Evolutionary conservation across 1,140 invertebrate species (phyloP), one percentile per base, ranked within the genome.

Genomic region (Eupristina koningsbergeri): DNA sequence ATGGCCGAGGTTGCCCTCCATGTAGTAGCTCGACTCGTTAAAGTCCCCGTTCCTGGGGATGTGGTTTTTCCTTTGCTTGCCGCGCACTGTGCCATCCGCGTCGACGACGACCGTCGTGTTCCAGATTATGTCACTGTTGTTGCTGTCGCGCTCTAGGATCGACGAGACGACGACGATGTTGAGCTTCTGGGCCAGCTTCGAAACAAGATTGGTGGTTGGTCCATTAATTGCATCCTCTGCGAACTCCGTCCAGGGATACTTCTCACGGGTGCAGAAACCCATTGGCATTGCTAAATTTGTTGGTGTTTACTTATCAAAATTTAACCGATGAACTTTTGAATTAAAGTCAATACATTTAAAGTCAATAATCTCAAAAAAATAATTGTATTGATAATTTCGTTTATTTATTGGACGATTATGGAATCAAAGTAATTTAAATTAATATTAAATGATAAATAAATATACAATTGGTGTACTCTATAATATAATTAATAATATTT

Each of bases 1-100:
- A 93, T 99, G 98, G 0, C 98, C 98, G 26, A 98, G 96, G 80
- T 98, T 97, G 2, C 98, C 97, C 92, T 99, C 98, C 94, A 97
- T 96, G 90, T 99, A 99, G 91, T 99, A 99, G 50, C 98, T 99
- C 0, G 98, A 99, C 93, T 99, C 99, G 92, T 99, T 99, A 89
- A 99, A 99, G 92, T 99, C 98, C 0, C 98, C 98, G 50, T 99
- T 96, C 79, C 98, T 93, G 6, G 99, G 99, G 87, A 99, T 99
- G 88, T 99, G 99, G 93, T 99, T 99, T 90, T 99, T 99, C 58
- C 99, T 94, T 83, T 98, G 96, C 92, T 98, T 99, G 0, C 99
- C 99, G 74, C 99, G 90, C 7, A 98, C 95, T 85, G 94, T 94
- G 0, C 99, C 99, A 86, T 94, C 94, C 84, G 97, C 96, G 76